phyloP scores from a whole-genome alignment of 2,797 vertebrate genomes.

The Phoxinus dragarum region DNA sequence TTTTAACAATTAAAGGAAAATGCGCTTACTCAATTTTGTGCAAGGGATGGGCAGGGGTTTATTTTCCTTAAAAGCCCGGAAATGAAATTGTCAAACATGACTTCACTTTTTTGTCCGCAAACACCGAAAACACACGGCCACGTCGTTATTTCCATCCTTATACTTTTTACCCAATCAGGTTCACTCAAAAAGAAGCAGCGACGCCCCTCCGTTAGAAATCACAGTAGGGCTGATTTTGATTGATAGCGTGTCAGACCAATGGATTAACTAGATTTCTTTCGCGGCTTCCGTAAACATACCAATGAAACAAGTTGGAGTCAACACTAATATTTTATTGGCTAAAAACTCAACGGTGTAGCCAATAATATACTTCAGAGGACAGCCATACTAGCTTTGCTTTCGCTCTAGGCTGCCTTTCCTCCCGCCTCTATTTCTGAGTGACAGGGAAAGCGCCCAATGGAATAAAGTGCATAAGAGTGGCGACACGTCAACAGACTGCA shows the following conservation, averaged over 20 bases:
- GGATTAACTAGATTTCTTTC: accelerated
- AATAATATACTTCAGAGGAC: slow-evolving; percentile 52
- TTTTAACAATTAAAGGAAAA: not conserved
- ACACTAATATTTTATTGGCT: slow-evolving; percentile 56
- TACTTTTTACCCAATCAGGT: slow-evolving; percentile 42
- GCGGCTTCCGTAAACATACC: slow-evolving; percentile 48
- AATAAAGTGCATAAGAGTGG: slow-evolving; percentile 64
- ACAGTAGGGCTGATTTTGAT: slow-evolving; percentile 67
- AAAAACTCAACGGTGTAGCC: slow-evolving; percentile 44
- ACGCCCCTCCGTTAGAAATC: slow-evolving; percentile 30
- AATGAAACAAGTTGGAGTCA: slow-evolving; percentile 50
- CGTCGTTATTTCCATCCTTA: slow-evolving; percentile 77
- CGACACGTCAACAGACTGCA: slow-evolving; percentile 44
- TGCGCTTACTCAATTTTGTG: not conserved
- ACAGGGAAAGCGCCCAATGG: slow-evolving; percentile 64
- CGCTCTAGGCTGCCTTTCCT: not conserved
- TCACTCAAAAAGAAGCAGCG: not conserved
- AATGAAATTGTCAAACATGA: slow-evolving; percentile 43
- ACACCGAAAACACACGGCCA: slow-evolving; percentile 69
- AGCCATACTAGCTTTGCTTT: slow-evolving; percentile 47
- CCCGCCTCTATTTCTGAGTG: slow-evolving; percentile 44
- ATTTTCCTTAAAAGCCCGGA: slow-evolving; percentile 37
- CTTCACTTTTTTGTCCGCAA: slow-evolving; percentile 12
- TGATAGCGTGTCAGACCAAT: slow-evolving; percentile 66
- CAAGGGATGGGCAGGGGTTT: not conserved